Evolutionary conservation across 1,140 invertebrate species (phyloP).

Genomic region (Dendrolimus kikuchii): DNA sequence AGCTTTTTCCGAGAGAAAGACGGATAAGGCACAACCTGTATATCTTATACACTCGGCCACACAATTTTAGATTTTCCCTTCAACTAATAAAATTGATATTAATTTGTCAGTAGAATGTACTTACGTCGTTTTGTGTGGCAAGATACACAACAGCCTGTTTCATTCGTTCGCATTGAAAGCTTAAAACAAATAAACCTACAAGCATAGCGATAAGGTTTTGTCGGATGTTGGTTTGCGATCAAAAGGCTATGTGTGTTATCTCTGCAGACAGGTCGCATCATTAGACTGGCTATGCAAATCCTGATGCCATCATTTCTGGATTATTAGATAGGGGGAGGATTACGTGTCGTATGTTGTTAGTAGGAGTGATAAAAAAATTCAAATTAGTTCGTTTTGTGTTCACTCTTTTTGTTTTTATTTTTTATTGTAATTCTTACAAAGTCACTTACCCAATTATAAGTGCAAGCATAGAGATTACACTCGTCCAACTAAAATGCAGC

Average conservation of each 20-base stretch:
- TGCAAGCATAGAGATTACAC: no score
- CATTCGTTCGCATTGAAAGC: slow-evolving; percentile 61
- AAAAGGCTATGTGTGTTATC: slow-evolving; percentile 35
- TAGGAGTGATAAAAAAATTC: no score
- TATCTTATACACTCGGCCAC: slow-evolving; percentile 13
- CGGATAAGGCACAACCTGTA: slow-evolving; percentile 33
- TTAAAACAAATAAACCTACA: slow-evolving; percentile 67
- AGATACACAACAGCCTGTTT: slow-evolving; percentile 44
- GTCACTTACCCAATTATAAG: no score
- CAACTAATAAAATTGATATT: slow-evolving; percentile 12
- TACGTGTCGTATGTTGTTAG: no score
- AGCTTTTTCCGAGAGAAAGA: slow-evolving; percentile 60
- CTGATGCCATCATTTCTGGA: no score
- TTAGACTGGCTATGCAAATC: slow-evolving; percentile 2
- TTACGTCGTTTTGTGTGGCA: slow-evolving; percentile 29
- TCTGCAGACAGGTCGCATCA: slow-evolving; percentile 12
- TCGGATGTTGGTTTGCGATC: slow-evolving; percentile 38
- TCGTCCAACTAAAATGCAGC: no score
- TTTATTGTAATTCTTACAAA: no score
- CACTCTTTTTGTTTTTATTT: no score
- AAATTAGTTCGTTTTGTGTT: no score
- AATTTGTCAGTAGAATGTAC: neutral
- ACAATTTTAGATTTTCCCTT: slow-evolving; percentile 19
- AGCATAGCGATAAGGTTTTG: slow-evolving; percentile 51
- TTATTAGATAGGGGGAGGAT: no score